phyloP scores from a whole-genome alignment of 2,113 vertebrate genomes.

The Sardina pilchardus region DNA sequence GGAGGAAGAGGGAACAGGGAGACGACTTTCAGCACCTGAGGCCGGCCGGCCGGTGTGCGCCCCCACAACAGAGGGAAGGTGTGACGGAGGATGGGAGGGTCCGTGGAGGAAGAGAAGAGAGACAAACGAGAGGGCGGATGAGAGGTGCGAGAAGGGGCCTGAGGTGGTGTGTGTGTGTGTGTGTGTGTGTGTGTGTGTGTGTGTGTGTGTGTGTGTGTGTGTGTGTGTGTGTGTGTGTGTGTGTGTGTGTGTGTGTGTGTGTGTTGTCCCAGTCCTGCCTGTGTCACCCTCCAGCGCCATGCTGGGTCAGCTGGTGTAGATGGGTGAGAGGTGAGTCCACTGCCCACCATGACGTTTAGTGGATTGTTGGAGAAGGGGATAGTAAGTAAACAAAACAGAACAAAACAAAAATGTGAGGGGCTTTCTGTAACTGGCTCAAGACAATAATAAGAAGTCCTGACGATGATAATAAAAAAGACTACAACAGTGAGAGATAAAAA shows the following conservation, averaged over 20 bases:
- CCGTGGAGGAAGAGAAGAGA: neutral
- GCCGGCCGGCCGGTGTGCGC: neutral
- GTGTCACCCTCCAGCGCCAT: neutral
- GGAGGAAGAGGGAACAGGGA: neutral
- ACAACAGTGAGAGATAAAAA: neutral
- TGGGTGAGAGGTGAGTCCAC: neutral
- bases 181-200: neutral
- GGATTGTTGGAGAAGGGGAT: constrained; percentile 34
- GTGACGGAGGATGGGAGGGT: neutral
- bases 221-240: neutral
- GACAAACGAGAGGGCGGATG: neutral
- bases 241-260: neutral
- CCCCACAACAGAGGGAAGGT: neutral
- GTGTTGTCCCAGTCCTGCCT: neutral
- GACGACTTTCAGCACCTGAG: neutral
- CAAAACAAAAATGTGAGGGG: neutral
- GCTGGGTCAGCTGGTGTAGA: neutral
- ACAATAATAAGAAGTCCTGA: neutral
- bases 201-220: neutral
- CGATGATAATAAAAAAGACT: neutral
- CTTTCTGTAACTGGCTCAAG: neutral
- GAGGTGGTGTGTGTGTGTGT: constrained; percentile 10
- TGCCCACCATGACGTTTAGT: constrained; percentile 30
- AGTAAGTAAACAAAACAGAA: constrained; percentile 32
- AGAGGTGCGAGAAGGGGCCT: neutral